Conservation (phyloP, 1,140 invertebrate genomes). For the Hestina assimilis region DNA sequence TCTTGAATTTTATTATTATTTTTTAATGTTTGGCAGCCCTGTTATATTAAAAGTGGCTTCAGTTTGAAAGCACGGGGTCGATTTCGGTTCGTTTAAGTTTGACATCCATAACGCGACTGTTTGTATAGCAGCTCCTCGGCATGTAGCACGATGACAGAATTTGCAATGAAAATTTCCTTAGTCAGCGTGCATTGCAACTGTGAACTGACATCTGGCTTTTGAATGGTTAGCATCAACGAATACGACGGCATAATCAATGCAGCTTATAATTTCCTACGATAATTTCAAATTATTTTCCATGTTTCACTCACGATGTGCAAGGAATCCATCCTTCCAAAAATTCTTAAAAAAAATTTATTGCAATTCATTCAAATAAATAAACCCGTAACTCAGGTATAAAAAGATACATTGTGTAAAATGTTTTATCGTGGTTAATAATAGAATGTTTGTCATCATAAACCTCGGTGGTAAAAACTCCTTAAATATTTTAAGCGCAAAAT, state of each 20-base stretch:
- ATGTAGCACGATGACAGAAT: conserved; percentile 69
- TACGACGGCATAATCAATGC: conserved; percentile 28
- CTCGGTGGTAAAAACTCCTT: conserved; percentile 46
- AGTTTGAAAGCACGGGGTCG: conserved; percentile 44
- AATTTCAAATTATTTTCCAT: conserved; percentile 25
- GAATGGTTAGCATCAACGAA: conserved; percentile 37
- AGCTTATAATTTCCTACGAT: no score
- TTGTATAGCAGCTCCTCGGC: conserved; percentile 57
- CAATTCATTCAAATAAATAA: no score
- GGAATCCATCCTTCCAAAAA: background rate
- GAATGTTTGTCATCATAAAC: conserved; percentile 53
- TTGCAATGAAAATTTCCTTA: conserved; percentile 76
- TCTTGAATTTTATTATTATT: no score
- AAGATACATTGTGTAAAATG: no score
- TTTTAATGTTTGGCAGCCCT: conserved; percentile 37
- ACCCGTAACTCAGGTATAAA: no score
- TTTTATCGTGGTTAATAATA: conserved; percentile 15
- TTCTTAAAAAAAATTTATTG: no score
- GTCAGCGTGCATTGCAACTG: conserved; percentile 66
- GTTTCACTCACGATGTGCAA: conserved; percentile 10
- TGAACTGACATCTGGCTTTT: conserved; percentile 46
- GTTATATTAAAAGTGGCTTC: conserved; percentile 36
- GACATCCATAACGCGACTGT: conserved; percentile 72
- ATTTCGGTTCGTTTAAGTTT: conserved; percentile 77
- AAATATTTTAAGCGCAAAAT: conserved; percentile 71